Base-by-base conservation (phyloP, 2,888 invertebrate species). In the Penaeus monodon region DNA sequence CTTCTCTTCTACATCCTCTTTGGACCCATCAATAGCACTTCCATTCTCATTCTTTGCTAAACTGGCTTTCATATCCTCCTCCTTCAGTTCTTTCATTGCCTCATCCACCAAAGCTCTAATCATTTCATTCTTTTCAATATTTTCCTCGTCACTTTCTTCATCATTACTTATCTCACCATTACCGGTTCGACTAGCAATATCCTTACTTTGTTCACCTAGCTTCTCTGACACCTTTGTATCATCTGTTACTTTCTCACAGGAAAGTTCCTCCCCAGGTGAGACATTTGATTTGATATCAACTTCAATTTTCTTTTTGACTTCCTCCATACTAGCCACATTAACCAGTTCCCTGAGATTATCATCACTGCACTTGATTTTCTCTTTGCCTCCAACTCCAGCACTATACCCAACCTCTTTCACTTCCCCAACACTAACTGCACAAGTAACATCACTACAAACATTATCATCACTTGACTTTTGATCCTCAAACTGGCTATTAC, bases 401-500 rank as follows among this genome's bases (percentile, higher is more conserved):
- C 80, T 80, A 57, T 57, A 14, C 80, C 74, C 73, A 57, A 57
- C 77, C 65, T 64, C 70, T 73, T 33, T 38, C 65, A 38, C 85
- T 64, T 80, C 80, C 85, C 85, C 80, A 74, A 80, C 80, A 85
- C 27, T 77, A 73, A 73, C 80, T 77, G 85, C 80, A 70, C 49
- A 68, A 77, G 57, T 44, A 33, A 24, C 73, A 81, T 57, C 65
- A 49, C 66, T 66, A 49, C 68, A 68, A 66, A 68, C 77, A 68
- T 27, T 38, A 68, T 33, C 24, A 70, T 44, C 49, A 76, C 44
- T 76, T 33, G 24, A 63, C 27, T 85, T 87, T 64, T 66, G 73
- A 38, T 76, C 83, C 70, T 89, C 88, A 80, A 77, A 83, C 27
- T 88, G 86, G 29, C 66, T 84, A 81, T 89, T 89, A 80, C 89